Evolutionary conservation across 2,888 invertebrate genomes (phyloP).

Genomic region (Drosophila mimetica): DNA sequence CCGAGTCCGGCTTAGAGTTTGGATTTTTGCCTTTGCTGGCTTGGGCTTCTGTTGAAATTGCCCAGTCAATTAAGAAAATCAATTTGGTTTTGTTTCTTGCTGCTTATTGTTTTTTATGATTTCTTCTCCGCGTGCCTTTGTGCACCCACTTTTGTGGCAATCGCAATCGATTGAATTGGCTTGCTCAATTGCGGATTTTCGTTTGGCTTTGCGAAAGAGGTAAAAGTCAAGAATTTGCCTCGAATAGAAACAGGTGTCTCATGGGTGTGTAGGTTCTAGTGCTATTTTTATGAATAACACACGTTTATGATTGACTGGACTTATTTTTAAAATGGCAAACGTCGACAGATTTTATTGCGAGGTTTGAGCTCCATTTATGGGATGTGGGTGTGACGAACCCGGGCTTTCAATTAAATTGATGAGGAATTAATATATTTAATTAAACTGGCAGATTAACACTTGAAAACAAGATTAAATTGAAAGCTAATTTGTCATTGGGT

Average conservation of each 20-base stretch:
- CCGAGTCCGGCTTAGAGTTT: conserved; percentile 38
- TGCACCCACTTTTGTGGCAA: conserved; percentile 60
- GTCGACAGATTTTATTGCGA: not conserved
- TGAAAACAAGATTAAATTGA: not conserved
- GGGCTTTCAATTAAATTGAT: not conserved
- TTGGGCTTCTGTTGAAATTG: conserved; percentile 66
- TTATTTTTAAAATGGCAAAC: conserved; percentile 23
- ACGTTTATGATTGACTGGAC: conserved; percentile 6
- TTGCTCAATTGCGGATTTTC: conserved; percentile 62
- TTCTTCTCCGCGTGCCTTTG: conserved; percentile 38
- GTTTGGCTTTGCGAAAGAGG: conserved; percentile 63
- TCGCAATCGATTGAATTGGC: conserved; percentile 38
- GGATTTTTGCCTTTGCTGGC: conserved; percentile 15
- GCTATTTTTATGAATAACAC: conserved; percentile 10
- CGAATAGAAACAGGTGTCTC: conserved; percentile 42
- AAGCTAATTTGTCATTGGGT: not conserved
- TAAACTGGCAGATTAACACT: not conserved
- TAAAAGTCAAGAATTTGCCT: conserved; percentile 65
- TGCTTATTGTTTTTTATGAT: conserved; percentile 16
- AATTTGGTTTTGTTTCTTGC: conserved; percentile 55
- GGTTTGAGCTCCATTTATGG: not conserved
- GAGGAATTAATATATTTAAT: not conserved
- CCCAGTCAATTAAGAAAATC: conserved; percentile 74
- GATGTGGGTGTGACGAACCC: not conserved
- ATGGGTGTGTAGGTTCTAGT: conserved; percentile 5